These are phyloP conservation scores for Porites cylindrica DNA, from an alignment of 92 coral and sea anemone genomes.

Conservation along the genomic window DNA sequence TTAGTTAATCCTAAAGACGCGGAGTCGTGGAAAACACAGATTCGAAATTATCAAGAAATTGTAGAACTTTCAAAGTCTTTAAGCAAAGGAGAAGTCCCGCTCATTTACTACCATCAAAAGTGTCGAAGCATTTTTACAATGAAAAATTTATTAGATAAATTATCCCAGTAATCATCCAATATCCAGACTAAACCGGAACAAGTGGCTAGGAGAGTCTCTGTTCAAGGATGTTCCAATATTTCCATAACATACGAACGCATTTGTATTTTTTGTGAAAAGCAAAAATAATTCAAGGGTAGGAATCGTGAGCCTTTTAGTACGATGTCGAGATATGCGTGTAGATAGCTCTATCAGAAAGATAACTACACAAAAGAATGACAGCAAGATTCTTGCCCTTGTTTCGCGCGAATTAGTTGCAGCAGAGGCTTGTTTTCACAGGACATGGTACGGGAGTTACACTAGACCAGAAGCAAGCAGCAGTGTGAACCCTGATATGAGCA, in stretches of 20 bases:
- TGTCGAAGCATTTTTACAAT: constrained; percentile 70
- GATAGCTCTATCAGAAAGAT: constrained; percentile 47
- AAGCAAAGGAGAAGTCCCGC: constrained; percentile 47
- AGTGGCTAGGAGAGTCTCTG: constrained; percentile 38
- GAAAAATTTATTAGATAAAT: constrained; percentile 65
- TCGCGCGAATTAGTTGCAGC: constrained; percentile 72
- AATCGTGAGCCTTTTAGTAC: constrained; percentile 56
- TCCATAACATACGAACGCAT: constrained; percentile 49
- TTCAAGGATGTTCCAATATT: constrained; percentile 49
- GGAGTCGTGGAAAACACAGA: constrained; percentile 68
- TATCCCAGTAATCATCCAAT: constrained; percentile 25
- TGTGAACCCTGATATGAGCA: constrained; percentile 11
- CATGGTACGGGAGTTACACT: constrained; percentile 54
- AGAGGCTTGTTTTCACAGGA: constrained; percentile 65
- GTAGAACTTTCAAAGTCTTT: constrained; percentile 26
- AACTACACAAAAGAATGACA: constrained; percentile 49
- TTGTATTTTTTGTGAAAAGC: constrained; percentile 70
- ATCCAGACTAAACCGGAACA: constrained; percentile 24
- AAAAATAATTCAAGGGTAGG: constrained; percentile 61
- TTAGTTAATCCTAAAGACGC: constrained; percentile 48
- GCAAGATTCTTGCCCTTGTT: constrained; percentile 49
- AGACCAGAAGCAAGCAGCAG: constrained; percentile 46
- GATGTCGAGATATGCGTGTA: constrained; percentile 60
- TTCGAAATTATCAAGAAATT: constrained; percentile 53
- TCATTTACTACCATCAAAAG: constrained; percentile 60